These are phyloP conservation scores for Argyresthia goedartella DNA, from an alignment of 2,888 invertebrate species.

Conservation along the genomic window DNA sequence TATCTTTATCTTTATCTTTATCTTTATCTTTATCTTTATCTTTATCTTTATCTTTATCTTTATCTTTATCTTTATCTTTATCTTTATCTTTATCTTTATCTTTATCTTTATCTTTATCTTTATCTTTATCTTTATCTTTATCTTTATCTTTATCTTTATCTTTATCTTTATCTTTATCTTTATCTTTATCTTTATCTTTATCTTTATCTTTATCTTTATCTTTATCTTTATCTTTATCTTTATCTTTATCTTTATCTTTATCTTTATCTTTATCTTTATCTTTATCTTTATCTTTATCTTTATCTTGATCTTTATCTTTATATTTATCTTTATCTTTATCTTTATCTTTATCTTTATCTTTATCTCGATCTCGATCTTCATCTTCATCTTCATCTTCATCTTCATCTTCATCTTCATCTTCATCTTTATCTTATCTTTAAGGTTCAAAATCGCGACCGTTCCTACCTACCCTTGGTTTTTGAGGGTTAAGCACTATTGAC, in stretches of 20 bases:
- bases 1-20: not conserved
- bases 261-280: not conserved
- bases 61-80: not conserved
- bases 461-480: not conserved
- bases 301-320: not conserved
- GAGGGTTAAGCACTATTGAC: no score
- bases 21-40: not conserved
- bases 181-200: not conserved
- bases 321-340: not conserved
- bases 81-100: not conserved
- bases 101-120: not conserved
- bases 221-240: not conserved
- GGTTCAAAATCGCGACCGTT: no score
- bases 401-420: not conserved
- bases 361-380: conserved; percentile 1
- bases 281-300: not conserved
- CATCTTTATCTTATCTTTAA: not conserved
- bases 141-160: not conserved
- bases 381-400: not conserved
- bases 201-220: not conserved
- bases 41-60: not conserved
- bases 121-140: not conserved
- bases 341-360: not conserved
- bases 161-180: not conserved
- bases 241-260: not conserved